Evolutionary conservation across 1,140 invertebrate genomes (phyloP), one percentile per base, ranked within the genome.

Genomic region (Euwallacea fornicatus): DNA sequence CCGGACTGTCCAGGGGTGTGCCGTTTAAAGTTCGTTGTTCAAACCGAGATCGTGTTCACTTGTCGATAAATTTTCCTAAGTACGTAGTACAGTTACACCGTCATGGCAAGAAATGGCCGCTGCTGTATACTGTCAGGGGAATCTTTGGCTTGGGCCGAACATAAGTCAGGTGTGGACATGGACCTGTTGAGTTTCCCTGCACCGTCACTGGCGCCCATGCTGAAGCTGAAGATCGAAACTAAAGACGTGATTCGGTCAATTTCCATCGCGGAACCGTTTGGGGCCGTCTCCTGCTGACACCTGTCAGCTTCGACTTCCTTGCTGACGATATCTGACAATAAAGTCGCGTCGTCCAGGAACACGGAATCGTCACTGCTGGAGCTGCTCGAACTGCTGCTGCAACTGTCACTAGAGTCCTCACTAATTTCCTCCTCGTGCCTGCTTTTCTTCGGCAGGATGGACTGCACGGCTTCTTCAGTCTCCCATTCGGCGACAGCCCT

Each of bases 141-240:
- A 66, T 85, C 83, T 73, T 85, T 85, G 7, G 83, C 84, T 76
- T 85, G 83, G 41, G 83, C 80, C 21, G 83, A 83, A 77, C 84
- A 85, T 64, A 85, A 74, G 77, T 85, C 84, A 7, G 84, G 83
- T 11, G 83, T 84, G 7, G 83, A 84, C 33, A 84, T 78, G 2
- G 84, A 84, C 66, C 83, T 77, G 59, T 80, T 84, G 46, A 84
- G 75, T 71, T 83, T 83, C 11, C 72, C 76, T 42, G 76, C 71
- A n/a, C 78, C 74, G 16, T 43, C 42, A 41, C 59, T 43, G 16
- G 77, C 72, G 15, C 79, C 73, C 66, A 83, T 82, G 33, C 84
- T 84, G 73, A 86, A 86, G 76, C 84, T 85, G 77, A 86, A 86
- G 69, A 85, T 85, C 43, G 84, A 85, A 33, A 86, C 85, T 47